Evolutionary conservation across 2,888 invertebrate genomes (phyloP), one percentile per base, ranked within the genome.

Genomic region (Scaptomyza cyrtandrae): DNA sequence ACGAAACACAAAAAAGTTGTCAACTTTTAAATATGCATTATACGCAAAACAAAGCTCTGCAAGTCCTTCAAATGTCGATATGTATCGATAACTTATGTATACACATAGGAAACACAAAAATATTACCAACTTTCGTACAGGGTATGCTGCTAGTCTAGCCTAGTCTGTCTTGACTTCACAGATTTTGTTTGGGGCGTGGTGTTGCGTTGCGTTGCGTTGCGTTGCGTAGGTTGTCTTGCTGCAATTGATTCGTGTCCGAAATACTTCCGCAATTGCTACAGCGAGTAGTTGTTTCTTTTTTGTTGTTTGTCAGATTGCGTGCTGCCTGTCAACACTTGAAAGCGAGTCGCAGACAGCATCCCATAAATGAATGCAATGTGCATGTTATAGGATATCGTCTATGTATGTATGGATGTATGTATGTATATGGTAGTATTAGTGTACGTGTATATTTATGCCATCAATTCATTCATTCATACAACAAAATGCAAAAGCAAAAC

Each of bases 301-400:
- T 7, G 7, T 33, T 10, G 2, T 33, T 33, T 10, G 10, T 33
- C 37, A 45, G 33, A 46, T 35, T 39, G 37, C 37, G 7, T n/a
- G 14, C 14, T 56, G 66, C 24, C 48, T 78, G 73, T 78, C 74
- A 68, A 61, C 75, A 74, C 75, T 73, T 60, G 59, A 73, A 78
- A 60, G 59, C 58, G 43, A 43, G 33, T 62, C 75, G 45, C 48
- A 54, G 66, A 56, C 56, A 49, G 14, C 41, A n/a, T 31, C 43
- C 58, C 59, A 43, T 62, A 55, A 56, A 56, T 29, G 56, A 27
- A 53, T 52, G 24, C 24, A 24, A 24, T 24, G 24, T 24, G 24
- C 33, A 16, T 16, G 31, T 11, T 19, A 43, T 55, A 24, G 29
- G 29, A 50, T 50, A 59, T 24, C 44, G 16, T 3, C 10, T n/a